Evolutionary conservation across 2,113 vertebrate genomes (phyloP).

Genomic region (Leptobrachium ailaonicum): DNA sequence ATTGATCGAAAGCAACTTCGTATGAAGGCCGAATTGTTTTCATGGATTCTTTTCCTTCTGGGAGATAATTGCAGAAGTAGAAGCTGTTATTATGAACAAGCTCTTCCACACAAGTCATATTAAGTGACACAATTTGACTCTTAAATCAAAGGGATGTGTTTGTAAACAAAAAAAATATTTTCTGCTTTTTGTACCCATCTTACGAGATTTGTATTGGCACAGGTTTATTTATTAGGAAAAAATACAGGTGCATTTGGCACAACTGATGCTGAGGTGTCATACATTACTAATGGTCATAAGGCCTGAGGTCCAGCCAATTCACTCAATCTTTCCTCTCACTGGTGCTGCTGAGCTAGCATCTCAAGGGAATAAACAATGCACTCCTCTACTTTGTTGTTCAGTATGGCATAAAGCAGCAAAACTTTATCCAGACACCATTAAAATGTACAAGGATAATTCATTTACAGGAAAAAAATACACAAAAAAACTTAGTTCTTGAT

Average conservation of each 20-base stretch:
- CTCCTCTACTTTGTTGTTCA: constrained; percentile 38
- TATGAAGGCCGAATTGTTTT: constrained; percentile 35
- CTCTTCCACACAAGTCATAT: constrained; percentile 24
- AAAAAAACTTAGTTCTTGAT: constrained; percentile 5
- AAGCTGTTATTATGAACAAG: constrained; percentile 26
- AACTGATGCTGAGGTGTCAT: constrained; percentile 35
- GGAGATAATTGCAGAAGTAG: constrained; percentile 40
- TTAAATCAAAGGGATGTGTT: constrained; percentile 25
- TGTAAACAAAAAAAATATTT: background rate
- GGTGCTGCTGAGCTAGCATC: constrained; percentile 34
- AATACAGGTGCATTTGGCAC: constrained; percentile 26
- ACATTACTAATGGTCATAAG: constrained; percentile 29
- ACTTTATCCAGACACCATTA: constrained; percentile 36
- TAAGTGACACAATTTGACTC: constrained; percentile 37
- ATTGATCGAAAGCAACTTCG: constrained; percentile 44
- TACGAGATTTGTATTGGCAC: background rate
- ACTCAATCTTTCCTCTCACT: constrained; percentile 21
- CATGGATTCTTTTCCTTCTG: constrained; percentile 39
- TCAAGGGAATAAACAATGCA: constrained; percentile 38
- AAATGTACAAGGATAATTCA: constrained; percentile 16
- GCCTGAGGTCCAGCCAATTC: constrained; percentile 30
- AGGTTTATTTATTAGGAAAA: constrained; percentile 26
- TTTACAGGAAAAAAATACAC: constrained; percentile 5
- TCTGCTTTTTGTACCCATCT: background rate
- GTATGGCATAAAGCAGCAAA: constrained; percentile 36